Evolutionary conservation across 2,113 vertebrate species (phyloP).

Genomic region (Camelus bactrianus): DNA sequence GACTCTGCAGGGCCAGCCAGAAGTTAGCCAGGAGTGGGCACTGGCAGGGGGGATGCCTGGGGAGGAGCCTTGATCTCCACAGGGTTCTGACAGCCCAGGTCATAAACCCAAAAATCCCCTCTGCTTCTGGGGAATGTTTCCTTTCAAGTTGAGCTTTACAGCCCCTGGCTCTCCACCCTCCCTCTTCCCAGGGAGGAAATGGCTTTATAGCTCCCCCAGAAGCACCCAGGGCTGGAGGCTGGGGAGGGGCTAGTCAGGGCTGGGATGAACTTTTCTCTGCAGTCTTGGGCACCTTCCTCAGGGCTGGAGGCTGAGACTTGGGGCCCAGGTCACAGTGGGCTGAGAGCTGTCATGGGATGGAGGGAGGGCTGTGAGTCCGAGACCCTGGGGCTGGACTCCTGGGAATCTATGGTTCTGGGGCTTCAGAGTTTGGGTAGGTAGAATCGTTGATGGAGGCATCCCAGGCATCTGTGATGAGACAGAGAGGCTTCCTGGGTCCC

Average conservation of each 20-base stretch:
- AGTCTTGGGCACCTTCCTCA: background rate
- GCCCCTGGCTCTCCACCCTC: background rate
- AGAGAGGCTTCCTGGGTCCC: background rate
- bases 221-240: background rate
- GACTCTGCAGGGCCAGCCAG: background rate
- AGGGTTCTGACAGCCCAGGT: background rate
- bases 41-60: background rate
- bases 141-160: constrained; percentile 74
- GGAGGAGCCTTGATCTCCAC: constrained; percentile 41
- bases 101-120: constrained; percentile 37
- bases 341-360: background rate
- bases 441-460: background rate
- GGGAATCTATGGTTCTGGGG: background rate
- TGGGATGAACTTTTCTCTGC: background rate
- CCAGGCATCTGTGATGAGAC: background rate
- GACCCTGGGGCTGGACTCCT: background rate
- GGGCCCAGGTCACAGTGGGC: background rate
- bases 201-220: background rate
- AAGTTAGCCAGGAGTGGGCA: background rate
- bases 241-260: background rate
- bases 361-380: background rate
- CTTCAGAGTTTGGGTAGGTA: background rate
- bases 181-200: constrained; percentile 1
- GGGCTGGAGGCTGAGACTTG: background rate
- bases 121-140: constrained; percentile 41